These are phyloP conservation scores for Lutraria lutraria DNA, from an alignment of 2,888 invertebrate species.

Conservation along the genomic window DNA sequence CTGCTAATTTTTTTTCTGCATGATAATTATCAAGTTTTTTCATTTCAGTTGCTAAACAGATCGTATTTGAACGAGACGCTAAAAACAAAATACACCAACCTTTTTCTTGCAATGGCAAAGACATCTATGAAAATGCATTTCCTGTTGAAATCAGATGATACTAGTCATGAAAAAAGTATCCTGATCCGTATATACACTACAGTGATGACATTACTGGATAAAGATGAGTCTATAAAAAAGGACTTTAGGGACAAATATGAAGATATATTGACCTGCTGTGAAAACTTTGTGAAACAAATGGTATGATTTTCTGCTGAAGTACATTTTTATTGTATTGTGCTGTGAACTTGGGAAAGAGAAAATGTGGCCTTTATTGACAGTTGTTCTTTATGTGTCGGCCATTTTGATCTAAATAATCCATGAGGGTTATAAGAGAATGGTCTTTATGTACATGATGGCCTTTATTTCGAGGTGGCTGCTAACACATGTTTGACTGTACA, in stretches of 20 bases:
- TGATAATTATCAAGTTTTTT: neutral
- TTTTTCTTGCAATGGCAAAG: slow-evolving; percentile 46
- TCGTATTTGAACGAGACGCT: slow-evolving; percentile 59
- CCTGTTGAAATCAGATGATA: slow-evolving; percentile 1
- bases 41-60: slow-evolving; percentile 63
- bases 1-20: neutral
- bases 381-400: too few species aligned
- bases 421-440: too few species aligned
- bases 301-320: neutral
- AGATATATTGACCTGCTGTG: slow-evolving; percentile 50
- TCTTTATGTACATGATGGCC: too few species aligned
- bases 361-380: too few species aligned
- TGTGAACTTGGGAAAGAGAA: too few species aligned
- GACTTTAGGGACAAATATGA: slow-evolving; percentile 27
- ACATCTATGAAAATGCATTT: slow-evolving; percentile 28
- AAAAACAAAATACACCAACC: slow-evolving; percentile 34
- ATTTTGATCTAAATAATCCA: too few species aligned
- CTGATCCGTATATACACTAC: slow-evolving; percentile 43
- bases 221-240: slow-evolving; percentile 32
- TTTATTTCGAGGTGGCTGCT: too few species aligned
- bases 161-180: slow-evolving; percentile 13
- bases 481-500: neutral
- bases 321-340: neutral
- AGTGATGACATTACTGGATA: slow-evolving; percentile 31
- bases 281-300: slow-evolving; percentile 42